phyloP scores from a whole-genome alignment of 1,140 invertebrate genomes.

The Acromyrmex charruanus region DNA sequence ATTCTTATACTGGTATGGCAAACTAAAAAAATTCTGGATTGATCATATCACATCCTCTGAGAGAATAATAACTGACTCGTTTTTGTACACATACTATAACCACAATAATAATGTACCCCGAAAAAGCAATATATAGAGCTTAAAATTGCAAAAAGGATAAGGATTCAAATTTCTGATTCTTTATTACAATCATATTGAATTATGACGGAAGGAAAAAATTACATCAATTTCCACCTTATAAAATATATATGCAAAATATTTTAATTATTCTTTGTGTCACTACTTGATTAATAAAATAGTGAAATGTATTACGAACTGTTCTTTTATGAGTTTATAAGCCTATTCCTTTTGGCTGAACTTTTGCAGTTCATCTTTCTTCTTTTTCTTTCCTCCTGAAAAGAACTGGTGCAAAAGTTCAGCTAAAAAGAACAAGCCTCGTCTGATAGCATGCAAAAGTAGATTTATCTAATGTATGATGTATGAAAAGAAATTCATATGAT shows the following conservation, averaged over 20 bases:
- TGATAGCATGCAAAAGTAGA: background rate
- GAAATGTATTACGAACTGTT: background rate
- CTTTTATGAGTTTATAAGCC: background rate
- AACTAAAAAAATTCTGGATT: conserved; percentile 79
- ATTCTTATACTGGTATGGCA: conserved; percentile 80
- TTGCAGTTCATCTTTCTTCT: too few relatives aligned
- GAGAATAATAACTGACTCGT: conserved; percentile 80
- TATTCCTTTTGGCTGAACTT: too few relatives aligned
- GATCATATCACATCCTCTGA: conserved; percentile 80
- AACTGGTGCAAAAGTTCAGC: too few relatives aligned
- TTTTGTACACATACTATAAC: conserved; percentile 79
- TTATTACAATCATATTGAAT: background rate
- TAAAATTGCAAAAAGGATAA: background rate
- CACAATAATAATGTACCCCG: conserved; percentile 76
- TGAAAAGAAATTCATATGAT: too few relatives aligned
- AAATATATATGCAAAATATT: background rate
- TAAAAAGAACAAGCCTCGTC: too few relatives aligned
- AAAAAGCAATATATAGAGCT: conserved; percentile 63
- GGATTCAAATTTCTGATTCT: background rate
- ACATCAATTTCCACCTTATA: too few relatives aligned
- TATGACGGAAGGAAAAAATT: background rate
- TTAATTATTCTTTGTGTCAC: background rate
- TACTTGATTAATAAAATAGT: background rate
- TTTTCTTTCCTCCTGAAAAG: too few relatives aligned
- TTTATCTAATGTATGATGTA: background rate